Evolutionary conservation across 2,797 vertebrate genomes (phyloP), one percentile per base, ranked within the genome.

Genomic region (Podarcis siculus): DNA sequence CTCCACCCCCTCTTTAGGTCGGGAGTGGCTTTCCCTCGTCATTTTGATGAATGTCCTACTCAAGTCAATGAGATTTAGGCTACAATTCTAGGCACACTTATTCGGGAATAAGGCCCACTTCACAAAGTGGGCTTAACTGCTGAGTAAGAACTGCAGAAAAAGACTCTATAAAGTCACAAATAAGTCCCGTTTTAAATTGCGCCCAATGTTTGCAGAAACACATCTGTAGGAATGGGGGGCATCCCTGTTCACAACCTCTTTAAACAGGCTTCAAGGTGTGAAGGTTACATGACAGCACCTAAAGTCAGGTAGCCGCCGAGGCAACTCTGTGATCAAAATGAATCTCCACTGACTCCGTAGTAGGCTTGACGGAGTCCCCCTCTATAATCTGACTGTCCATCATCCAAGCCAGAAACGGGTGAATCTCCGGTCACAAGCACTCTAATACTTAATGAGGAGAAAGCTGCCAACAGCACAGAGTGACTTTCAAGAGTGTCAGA

Each of bases 251-350:
- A 19, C 27, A 30, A 17, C 66, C 39, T 3, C 21, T 37, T 80
- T 10, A 9, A 8, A 39, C 8, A 30, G 23, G n/a, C 27, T 45
- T 32, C 8, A 69, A 69, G 17, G 27, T 9, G 17, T 3, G 32
- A 45, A 71, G 39, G 10, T 49, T 42, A 10, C 67, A 49, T n/a
- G 12, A 39, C 2, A 67, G 27, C 3, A 2, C 5, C 39, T 27
- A 49, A 19, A 3, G 27, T 75, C 6, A 21, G n/a, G 76, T 12
- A 49, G 21, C 10, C n/a, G 8, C 76, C 15, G 7, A 79, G 32
- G 27, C 77, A 80, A n/a, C 55, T 87, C 83, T 90, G 72, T 87
- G 89, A 95, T 89, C 91, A 88, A 93, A 94, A 92, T 83, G 91
- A 86, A 86, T 90, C 89, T 90, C 85, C 4, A 4, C 32, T 61